Percentiles rank a stretch among this genome's conserved stretches.
phyloP scores from a whole-genome alignment of 2,113 vertebrate genomes.

The Peromyscus polionotus region DNA sequence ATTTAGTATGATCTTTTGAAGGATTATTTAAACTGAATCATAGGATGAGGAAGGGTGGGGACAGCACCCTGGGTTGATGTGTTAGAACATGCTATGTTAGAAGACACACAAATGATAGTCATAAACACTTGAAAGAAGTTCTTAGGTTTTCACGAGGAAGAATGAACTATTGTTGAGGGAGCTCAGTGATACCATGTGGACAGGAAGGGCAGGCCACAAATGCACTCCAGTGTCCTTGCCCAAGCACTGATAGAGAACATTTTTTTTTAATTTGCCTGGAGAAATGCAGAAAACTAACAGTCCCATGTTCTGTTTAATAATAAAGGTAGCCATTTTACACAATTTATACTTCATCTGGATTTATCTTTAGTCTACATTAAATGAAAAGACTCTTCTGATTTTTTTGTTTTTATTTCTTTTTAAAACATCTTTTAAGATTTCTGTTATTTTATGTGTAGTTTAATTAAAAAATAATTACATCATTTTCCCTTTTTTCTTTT shows the following conservation, averaged over 20 bases:
- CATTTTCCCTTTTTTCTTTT: background rate
- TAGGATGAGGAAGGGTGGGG: slow-evolving; percentile 75
- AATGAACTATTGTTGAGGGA: slow-evolving; percentile 17
- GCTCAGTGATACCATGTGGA: slow-evolving; percentile 43
- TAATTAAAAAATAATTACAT: background rate
- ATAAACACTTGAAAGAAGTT: slow-evolving; percentile 58
- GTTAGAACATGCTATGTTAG: slow-evolving; percentile 56
- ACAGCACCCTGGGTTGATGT: slow-evolving; percentile 53
- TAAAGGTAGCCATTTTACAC: background rate
- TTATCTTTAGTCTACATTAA: slow-evolving; percentile 51
- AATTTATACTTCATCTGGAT: slow-evolving; percentile 49
- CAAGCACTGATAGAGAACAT: background rate
- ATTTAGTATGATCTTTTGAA: slow-evolving; percentile 90
- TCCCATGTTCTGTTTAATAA: background rate
- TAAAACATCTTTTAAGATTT: background rate
- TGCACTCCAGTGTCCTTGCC: background rate
- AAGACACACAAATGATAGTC: slow-evolving; percentile 66
- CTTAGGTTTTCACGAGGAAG: slow-evolving; percentile 49
- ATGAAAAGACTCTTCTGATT: slow-evolving; percentile 56
- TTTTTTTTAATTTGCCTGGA: background rate
- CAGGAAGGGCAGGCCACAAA: background rate
- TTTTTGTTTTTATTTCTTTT: slow-evolving; percentile 49
- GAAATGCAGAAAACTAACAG: background rate
- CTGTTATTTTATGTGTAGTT: background rate
- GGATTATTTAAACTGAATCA: slow-evolving; percentile 86